A percentile compares a stretch with the other conserved stretches of the same genome.
These are phyloP conservation scores for Latrodectus elegans DNA, from an alignment of 2,888 invertebrate genomes.

Conservation along the genomic window DNA sequence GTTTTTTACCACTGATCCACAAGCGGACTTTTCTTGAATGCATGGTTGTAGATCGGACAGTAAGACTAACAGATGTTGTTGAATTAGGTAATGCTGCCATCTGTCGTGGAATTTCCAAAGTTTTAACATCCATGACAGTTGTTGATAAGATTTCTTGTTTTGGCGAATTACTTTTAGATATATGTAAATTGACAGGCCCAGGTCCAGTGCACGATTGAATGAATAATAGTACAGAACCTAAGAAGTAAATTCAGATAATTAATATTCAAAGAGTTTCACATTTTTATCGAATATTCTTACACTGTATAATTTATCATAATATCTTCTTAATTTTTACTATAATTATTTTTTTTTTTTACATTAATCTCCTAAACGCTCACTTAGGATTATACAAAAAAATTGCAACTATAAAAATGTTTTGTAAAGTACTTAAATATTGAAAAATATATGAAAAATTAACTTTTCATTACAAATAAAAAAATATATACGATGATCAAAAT, in stretches of 20 bases:
- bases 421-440: too few species aligned
- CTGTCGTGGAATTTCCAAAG: conserved; percentile 35
- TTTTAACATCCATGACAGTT: conserved; percentile 61
- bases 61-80: conserved; percentile 8
- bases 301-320: too few species aligned
- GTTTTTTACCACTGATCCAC: conserved; percentile 64
- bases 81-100: conserved; percentile 16
- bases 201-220: conserved; percentile 66
- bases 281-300: too few species aligned
- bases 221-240: conserved; percentile 52
- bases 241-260: not conserved
- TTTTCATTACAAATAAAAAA: too few species aligned
- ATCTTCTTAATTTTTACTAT: too few species aligned
- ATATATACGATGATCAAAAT: too few species aligned
- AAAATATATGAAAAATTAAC: too few species aligned
- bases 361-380: too few species aligned
- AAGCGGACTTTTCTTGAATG: conserved; percentile 44
- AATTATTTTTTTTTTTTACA: too few species aligned
- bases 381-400: too few species aligned
- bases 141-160: conserved; percentile 41
- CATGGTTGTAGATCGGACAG: conserved; percentile 25
- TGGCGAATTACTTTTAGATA: conserved; percentile 15
- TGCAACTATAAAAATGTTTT: too few species aligned
- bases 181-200: conserved; percentile 59
- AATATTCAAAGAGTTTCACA: not conserved